Conservation (phyloP, 1,140 invertebrate genomes). For the Drosophila burlai region DNA sequence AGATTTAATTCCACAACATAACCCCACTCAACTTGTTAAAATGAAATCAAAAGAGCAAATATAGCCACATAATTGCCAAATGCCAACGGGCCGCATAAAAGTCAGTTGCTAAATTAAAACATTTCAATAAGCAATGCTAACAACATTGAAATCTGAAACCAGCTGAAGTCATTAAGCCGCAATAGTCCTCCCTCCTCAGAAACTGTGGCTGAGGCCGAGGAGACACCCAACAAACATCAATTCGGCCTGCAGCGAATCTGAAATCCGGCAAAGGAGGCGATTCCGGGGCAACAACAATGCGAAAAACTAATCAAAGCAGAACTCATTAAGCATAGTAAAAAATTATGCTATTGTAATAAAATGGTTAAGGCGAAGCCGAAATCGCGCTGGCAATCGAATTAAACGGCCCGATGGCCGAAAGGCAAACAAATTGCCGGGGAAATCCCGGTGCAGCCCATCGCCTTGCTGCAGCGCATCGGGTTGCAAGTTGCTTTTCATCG, state of each 20-base stretch:
- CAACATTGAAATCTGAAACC: conserved; percentile 41
- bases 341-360: conserved; percentile 83
- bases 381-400: conserved; percentile 81
- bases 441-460: conserved; percentile 56
- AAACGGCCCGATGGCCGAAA: conserved; percentile 74
- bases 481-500: conserved; percentile 81
- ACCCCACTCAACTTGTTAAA: conserved; percentile 6
- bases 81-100: conserved; percentile 36
- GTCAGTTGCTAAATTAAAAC: conserved; percentile 66
- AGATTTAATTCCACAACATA: too few species aligned
- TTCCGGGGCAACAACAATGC: conserved; percentile 52
- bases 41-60: conserved; percentile 18
- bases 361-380: conserved; percentile 73
- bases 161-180: conserved; percentile 23
- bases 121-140: conserved; percentile 77
- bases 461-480: conserved; percentile 30
- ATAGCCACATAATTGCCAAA: conserved; percentile 11
- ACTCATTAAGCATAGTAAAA: conserved; percentile 84
- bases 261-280: conserved; percentile 21
- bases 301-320: conserved; percentile 83
- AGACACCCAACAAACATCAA: conserved; percentile 75
- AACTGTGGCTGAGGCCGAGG: conserved; percentile 14
- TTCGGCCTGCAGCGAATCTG: conserved; percentile 44
- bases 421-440: conserved; percentile 82
- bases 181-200: background rate